Conservation (phyloP, 2,113 vertebrate genomes). For the Channa argus region DNA sequence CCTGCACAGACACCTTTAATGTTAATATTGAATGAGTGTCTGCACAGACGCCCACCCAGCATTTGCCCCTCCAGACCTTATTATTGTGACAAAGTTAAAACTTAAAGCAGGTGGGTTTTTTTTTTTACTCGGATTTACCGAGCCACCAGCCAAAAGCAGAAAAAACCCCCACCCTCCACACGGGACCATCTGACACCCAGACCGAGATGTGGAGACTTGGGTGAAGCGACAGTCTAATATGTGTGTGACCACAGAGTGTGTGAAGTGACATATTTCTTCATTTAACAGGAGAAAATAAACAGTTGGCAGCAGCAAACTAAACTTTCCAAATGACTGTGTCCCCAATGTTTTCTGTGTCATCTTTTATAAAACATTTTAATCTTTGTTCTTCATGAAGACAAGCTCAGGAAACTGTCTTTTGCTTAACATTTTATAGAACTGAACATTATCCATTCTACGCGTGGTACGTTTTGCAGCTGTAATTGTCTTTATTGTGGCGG, state of each 20-base stretch:
- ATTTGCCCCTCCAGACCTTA: neutral
- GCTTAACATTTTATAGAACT: too few species aligned
- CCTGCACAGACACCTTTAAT: conserved; percentile 46
- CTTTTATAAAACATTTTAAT: neutral
- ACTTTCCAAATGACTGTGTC: conserved; percentile 33
- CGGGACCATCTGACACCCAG: conserved; percentile 44
- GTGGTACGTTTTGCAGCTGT: too few species aligned
- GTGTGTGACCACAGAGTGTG: conserved; percentile 46
- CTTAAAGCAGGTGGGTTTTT: conserved; percentile 63
- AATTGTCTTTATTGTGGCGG: too few species aligned
- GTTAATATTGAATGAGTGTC: conserved; percentile 46
- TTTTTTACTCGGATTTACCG: conserved; percentile 41
- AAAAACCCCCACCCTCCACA: conserved; percentile 31
- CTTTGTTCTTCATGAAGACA: neutral
- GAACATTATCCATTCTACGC: too few species aligned
- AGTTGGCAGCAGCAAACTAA: conserved; percentile 46
- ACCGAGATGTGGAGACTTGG: conserved; percentile 8
- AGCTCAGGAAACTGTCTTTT: neutral
- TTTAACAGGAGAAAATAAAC: conserved; percentile 30
- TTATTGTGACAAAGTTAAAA: conserved; percentile 24
- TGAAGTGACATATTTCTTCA: conserved; percentile 21
- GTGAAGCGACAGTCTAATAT: conserved; percentile 49
- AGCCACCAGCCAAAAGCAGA: conserved; percentile 24
- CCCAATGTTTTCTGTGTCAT: neutral
- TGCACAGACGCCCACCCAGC: conserved; percentile 50